Base-by-base conservation (phyloP, 2,113 vertebrate genomes). In the Recurvirostra avosetta region DNA sequence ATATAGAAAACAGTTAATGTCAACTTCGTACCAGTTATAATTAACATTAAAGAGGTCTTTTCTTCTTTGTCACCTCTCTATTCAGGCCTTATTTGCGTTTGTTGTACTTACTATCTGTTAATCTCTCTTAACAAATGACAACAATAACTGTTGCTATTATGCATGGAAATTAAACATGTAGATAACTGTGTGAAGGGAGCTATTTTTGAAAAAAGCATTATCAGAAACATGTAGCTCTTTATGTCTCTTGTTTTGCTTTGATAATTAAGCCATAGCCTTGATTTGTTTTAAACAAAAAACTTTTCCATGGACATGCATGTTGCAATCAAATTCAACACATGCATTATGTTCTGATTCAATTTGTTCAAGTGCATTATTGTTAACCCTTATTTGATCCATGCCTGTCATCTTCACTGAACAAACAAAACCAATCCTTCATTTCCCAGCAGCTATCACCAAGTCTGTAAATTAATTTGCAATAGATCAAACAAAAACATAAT, bases 81-180 rank as follows among this genome's bases (percentile, higher is more conserved):
- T 98, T 98, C 97, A 97, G 93, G 83, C 68, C 94, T 97, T 98
- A 98, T 98, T 98, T 98, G 96, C 63, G 79, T 97, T 97, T 98
- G 96, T 98, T 98, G 96, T 97, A 96, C 94, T 98, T 97, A 95
- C 97, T 98, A 98, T 99, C 98, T 95, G 94, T 96, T 98, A 98
- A 98, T 98, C 96, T 98, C 96, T 92, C 92, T 96, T 94, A 97
- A 98, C 95, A 98, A 98, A 98, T 96, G 97, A 97, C 97, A 98
- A 98, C 97, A 98, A 97, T 97, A 98, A 98, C 98, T 96, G 90
- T 95, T 94, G 87, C 96, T 97, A 98, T 98, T 98, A 98, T 97
- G 88, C 90, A 89, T 96, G 96, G 97, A 98, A 98, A 98, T 98
- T 97, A 98, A 98, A 98, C 96, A 97, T 88, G 96, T 92, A 98